A percentile compares a stretch with the other conserved stretches of the same genome.
Conservation (phyloP, 2,113 vertebrate species). For the Trichomycterus rosablanca region DNA sequence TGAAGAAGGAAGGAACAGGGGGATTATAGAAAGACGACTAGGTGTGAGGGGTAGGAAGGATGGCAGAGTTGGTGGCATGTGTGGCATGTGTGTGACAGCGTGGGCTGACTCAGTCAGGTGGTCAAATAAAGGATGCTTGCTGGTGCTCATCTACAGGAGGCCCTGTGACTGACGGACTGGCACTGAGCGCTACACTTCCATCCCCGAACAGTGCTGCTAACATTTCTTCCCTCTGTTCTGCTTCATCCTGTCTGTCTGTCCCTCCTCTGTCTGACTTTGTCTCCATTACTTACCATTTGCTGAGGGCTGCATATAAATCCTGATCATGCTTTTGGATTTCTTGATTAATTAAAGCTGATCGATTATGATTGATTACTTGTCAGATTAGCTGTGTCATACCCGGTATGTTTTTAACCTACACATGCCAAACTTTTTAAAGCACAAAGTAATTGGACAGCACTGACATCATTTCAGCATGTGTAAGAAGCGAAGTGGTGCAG, state of each 20-base stretch:
- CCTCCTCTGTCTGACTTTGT: background rate
- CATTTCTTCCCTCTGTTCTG: conserved; percentile 34
- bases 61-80: conserved; percentile 39
- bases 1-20: conserved; percentile 3
- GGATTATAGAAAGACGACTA: conserved; percentile 44
- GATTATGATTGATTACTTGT: too few relatives aligned
- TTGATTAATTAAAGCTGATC: too few relatives aligned
- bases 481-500: too few relatives aligned
- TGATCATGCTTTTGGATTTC: too few relatives aligned
- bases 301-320: too few relatives aligned
- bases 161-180: conserved; percentile 65
- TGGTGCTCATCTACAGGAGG: conserved; percentile 62
- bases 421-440: too few relatives aligned
- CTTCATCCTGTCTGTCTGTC: conserved; percentile 19
- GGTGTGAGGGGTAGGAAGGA: conserved; percentile 47
- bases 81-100: conserved; percentile 40
- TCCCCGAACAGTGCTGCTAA: conserved; percentile 52
- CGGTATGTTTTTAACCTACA: too few relatives aligned
- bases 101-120: conserved; percentile 55
- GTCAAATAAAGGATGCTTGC: conserved; percentile 60
- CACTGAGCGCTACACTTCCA: conserved; percentile 54
- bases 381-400: too few relatives aligned
- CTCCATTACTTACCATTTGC: too few relatives aligned
- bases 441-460: too few relatives aligned
- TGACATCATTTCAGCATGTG: too few relatives aligned